Evolutionary conservation across 2,888 invertebrate species (phyloP).

Genomic region (Silvanus unidentatus): DNA sequence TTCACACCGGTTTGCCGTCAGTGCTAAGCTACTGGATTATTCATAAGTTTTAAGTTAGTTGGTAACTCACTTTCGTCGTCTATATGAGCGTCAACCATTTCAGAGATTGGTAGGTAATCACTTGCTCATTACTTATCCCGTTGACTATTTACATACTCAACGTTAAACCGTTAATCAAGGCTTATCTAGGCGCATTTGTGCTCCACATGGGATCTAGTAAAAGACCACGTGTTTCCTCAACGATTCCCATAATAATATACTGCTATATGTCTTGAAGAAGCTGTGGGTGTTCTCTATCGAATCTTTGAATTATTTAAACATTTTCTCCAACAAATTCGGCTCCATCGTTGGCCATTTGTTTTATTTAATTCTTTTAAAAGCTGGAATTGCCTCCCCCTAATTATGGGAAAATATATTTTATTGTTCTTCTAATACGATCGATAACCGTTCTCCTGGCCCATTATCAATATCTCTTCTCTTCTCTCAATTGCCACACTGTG

Average conservation of each 20-base stretch:
- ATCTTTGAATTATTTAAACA: constrained; percentile 32
- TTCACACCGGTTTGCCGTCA: constrained; percentile 43
- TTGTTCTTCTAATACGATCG: neutral
- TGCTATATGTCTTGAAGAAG: neutral
- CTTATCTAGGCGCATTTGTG: constrained; percentile 27
- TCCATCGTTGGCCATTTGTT: constrained; percentile 1
- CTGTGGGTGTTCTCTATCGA: constrained; percentile 1
- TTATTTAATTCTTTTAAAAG: constrained; percentile 4
- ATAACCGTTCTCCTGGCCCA: too few relatives aligned
- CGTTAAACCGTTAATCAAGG: constrained; percentile 29
- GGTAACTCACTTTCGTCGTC: constrained; percentile 38
- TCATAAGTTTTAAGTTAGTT: constrained; percentile 41
- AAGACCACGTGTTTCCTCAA: constrained; percentile 9
- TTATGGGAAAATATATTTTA: constrained; percentile 3
- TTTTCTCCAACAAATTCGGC: constrained; percentile 24
- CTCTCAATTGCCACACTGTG: too few relatives aligned
- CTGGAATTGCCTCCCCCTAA: constrained; percentile 1
- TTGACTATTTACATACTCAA: constrained; percentile 30
- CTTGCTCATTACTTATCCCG: constrained; percentile 42
- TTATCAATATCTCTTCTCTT: too few relatives aligned
- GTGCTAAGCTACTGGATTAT: constrained; percentile 45
- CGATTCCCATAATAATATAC: too few relatives aligned
- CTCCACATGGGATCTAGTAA: constrained; percentile 23
- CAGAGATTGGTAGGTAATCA: constrained; percentile 44
- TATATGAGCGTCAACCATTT: constrained; percentile 28